Evolutionary conservation across 2,888 invertebrate genomes (phyloP).

Genomic region (Caenorhabditis doughertyi): DNA sequence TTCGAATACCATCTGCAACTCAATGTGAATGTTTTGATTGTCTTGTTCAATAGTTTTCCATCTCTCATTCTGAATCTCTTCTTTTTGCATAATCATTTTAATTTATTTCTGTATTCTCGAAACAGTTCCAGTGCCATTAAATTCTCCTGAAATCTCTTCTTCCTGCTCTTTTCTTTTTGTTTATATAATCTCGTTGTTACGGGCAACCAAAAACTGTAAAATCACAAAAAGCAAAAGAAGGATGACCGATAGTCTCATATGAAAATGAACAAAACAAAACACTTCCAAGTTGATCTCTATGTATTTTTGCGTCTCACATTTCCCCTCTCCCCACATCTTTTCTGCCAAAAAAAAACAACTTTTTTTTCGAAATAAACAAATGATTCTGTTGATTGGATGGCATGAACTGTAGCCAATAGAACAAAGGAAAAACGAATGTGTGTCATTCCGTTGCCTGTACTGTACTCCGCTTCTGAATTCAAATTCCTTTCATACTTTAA

Average conservation of each 20-base stretch:
- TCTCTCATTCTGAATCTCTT: conserved; percentile 21
- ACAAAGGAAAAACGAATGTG: conserved; percentile 33
- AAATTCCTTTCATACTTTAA: conserved; percentile 24
- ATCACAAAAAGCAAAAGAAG: conserved; percentile 30
- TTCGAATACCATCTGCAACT: conserved; percentile 76
- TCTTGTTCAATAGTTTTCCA: conserved; percentile 60
- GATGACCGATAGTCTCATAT: conserved; percentile 11
- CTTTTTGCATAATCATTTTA: conserved; percentile 15
- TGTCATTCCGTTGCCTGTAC: conserved; percentile 13
- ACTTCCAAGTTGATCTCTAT: conserved; percentile 41
- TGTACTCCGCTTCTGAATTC: not conserved
- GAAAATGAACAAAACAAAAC: conserved; percentile 20
- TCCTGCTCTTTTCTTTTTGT: conserved; percentile 8
- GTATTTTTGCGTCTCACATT: conserved; percentile 34
- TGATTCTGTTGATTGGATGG: conserved; percentile 46
- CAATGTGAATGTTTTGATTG: conserved; percentile 79
- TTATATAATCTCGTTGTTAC: conserved; percentile 53
- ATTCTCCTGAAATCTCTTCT: conserved; percentile 6
- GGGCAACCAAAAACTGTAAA: conserved; percentile 36
- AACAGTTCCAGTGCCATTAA: conserved; percentile 35
- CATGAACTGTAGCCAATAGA: conserved; percentile 29
- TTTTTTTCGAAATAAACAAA: conserved; percentile 40
- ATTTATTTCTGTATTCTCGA: conserved; percentile 5
- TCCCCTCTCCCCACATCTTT: conserved; percentile 8
- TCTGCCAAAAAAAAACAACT: not conserved